Evolutionary conservation across 1,140 invertebrate species (phyloP).

Genomic region (Drosophila virilis): DNA sequence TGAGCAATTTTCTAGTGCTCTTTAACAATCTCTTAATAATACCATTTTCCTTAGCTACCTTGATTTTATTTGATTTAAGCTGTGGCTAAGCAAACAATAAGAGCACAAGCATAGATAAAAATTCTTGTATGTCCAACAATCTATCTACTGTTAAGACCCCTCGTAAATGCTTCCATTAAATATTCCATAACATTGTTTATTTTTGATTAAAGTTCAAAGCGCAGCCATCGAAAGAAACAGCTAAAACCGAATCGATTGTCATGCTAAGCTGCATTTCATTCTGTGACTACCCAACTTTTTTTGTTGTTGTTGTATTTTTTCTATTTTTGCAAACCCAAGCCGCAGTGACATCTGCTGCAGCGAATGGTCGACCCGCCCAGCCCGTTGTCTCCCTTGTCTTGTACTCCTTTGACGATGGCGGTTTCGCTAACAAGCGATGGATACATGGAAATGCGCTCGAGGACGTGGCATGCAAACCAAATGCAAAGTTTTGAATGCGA

Average conservation of each 20-base stretch:
- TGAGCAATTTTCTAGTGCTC: too few species aligned
- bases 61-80: neutral
- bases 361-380: neutral
- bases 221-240: conserved; percentile 13
- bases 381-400: conserved; percentile 16
- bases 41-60: too few species aligned
- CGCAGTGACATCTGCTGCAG: conserved; percentile 64
- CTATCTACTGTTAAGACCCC: neutral
- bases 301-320: conserved; percentile 4
- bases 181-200: conserved; percentile 22
- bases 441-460: conserved; percentile 78
- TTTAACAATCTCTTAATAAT: too few species aligned
- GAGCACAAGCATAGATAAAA: neutral
- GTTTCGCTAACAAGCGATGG: conserved; percentile 72
- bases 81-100: neutral
- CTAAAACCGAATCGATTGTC: conserved; percentile 64
- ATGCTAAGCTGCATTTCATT: conserved; percentile 42
- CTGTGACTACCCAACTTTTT: conserved; percentile 22
- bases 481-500: conserved; percentile 65
- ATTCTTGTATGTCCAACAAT: neutral
- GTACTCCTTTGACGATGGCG: conserved; percentile 48
- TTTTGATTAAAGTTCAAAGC: conserved; percentile 36
- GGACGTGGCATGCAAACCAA: conserved; percentile 78
- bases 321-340: conserved; percentile 38
- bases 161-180: conserved; percentile 2